Conservation (phyloP, 2,797 vertebrate genomes). For the Falco cherrug region DNA sequence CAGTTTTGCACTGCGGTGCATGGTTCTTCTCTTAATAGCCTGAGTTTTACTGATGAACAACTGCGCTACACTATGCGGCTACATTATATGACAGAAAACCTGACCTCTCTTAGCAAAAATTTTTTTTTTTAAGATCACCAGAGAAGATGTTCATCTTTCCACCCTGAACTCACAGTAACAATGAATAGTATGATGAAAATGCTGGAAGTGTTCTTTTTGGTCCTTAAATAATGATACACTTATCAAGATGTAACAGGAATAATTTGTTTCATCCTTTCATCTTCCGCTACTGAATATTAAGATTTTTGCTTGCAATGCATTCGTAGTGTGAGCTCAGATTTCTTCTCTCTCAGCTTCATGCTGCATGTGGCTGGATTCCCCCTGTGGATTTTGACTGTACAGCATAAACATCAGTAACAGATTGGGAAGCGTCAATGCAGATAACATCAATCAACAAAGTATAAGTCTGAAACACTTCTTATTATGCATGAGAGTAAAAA, state of each 20-base stretch:
- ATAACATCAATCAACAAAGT: constrained; percentile 65
- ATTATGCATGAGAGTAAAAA: constrained; percentile 78
- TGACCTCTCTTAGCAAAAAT: background rate
- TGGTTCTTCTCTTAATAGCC: background rate
- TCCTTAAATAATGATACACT: constrained; percentile 26
- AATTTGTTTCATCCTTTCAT: constrained; percentile 3
- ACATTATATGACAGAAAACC: background rate
- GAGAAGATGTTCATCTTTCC: constrained; percentile 10
- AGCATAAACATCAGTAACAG: constrained; percentile 76
- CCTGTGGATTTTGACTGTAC: constrained; percentile 67
- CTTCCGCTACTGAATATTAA: constrained; percentile 43
- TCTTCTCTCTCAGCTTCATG: constrained; percentile 62
- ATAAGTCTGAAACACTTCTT: constrained; percentile 59
- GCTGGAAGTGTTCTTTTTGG: constrained; percentile 10
- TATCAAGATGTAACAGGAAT: background rate
- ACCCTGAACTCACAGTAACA: constrained; percentile 1
- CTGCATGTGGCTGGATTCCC: constrained; percentile 42
- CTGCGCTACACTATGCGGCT: background rate
- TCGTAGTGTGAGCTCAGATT: constrained; percentile 20
- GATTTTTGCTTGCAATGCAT: constrained; percentile 39
- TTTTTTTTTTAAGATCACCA: background rate
- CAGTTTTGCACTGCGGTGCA: background rate
- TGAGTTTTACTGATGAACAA: background rate
- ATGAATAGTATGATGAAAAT: background rate
- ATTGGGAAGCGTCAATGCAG: constrained; percentile 68